A percentile compares a stretch with the other conserved stretches of the same genome.
These are phyloP conservation scores for Lasioglossum marginatum DNA, from an alignment of 2,888 invertebrate genomes.

Conservation along the genomic window DNA sequence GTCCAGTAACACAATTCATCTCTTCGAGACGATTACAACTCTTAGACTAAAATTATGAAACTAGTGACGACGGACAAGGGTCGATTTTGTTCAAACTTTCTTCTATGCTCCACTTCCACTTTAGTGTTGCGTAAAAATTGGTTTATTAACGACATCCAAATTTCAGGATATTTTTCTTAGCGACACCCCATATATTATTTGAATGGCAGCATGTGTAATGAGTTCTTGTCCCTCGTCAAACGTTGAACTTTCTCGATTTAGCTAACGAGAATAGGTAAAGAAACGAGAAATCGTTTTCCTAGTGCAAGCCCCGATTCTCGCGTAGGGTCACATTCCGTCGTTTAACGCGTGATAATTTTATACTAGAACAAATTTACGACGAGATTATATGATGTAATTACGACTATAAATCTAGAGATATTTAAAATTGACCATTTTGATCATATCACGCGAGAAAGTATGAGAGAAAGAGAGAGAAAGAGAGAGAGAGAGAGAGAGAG, in stretches of 20 bases:
- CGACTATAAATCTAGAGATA: slow-evolving; percentile 61
- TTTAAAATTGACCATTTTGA: slow-evolving; percentile 72
- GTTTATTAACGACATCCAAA: background rate
- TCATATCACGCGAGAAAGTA: slow-evolving; percentile 74
- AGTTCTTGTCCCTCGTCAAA: slow-evolving; percentile 37
- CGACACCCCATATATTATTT: background rate
- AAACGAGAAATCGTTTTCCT: slow-evolving; percentile 42
- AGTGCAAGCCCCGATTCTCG: slow-evolving; percentile 52
- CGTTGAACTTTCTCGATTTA: slow-evolving; percentile 33
- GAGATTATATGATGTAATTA: slow-evolving; percentile 57
- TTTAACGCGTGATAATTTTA: slow-evolving; percentile 73
- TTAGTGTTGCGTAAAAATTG: background rate
- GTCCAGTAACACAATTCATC: slow-evolving; percentile 24
- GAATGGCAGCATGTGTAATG: background rate
- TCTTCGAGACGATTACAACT: slow-evolving; percentile 20
- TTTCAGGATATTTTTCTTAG: background rate
- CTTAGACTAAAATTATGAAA: slow-evolving; percentile 21
- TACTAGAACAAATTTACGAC: slow-evolving; percentile 67
- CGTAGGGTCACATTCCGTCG: slow-evolving; percentile 57
- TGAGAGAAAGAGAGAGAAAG: background rate
- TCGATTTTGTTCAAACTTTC: background rate
- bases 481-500: background rate
- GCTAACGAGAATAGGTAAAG: slow-evolving; percentile 24
- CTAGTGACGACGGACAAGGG: slow-evolving; percentile 24
- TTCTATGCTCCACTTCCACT: too few species aligned